Base-by-base conservation (phyloP, 2,113 vertebrate species). In the Acrocephalus arundinaceus region DNA sequence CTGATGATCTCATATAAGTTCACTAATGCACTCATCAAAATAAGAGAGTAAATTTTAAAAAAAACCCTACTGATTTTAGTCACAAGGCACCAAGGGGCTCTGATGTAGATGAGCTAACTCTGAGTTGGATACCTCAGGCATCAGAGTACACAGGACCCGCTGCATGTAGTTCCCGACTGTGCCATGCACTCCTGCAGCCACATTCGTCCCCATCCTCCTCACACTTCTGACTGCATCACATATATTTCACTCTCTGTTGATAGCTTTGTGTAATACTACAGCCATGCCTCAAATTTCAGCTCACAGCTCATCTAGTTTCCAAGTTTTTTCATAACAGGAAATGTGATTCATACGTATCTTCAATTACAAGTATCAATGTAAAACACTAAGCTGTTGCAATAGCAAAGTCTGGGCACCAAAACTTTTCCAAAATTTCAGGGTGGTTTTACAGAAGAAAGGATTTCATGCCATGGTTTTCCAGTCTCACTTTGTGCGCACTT, bases 301-400 rank as follows among this genome's bases (percentile, higher is more conserved):
- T 95, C 81, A 54, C 54, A 85, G 54, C 62, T 92, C 96, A 95
- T 92, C 74, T 73, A 65, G 45, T 87, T 89, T 94, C 54, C 78
- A 91, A 73, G 49, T 24, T 76, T 94, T 95, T 95, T 87, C 81
- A n/a, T 70, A 82, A 95, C 71, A 93, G 91, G 89, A 96, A 96
- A 91, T 31, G 45, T 89, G 91, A 95, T 87, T 95, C 93, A 96
- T 94, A 51, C 8, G 0, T 49, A 62, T 89, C 57, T 95, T 87
- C 63, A 94, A 68, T 59, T 85, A 73, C 41, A 70, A 19, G 13
- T 58, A 93, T 89, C 49, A 33, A 20, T 62, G 46, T 62, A 79
- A 78, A 85, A 68, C 62, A 87, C 25, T 35, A 33, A 54, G 39
- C 54, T 82, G 87, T 70, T 85, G 68, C 70, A 97, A 87, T 37